Evolutionary conservation across 2,888 invertebrate genomes (phyloP), one percentile per base, ranked within the genome.

Genomic region (Thecocarcelia acutangulata): DNA sequence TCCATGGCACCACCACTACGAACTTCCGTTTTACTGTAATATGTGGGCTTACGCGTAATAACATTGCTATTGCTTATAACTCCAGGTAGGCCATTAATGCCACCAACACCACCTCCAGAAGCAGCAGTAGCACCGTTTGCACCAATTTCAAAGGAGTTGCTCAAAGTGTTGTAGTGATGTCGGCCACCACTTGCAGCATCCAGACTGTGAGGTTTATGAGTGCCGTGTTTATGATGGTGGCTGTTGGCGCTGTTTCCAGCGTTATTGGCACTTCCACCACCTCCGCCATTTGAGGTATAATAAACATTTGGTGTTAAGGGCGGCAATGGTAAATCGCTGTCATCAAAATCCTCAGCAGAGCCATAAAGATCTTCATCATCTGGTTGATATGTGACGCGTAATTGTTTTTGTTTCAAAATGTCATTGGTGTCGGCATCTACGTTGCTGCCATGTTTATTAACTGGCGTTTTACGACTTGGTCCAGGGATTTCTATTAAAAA

Each of bases 401-500:
- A 87, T 86, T 88, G 88, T 86, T 90, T 90, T 87, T 87, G 87
- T 87, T 90, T 91, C 79, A 91, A 87, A 85, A 91, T 87, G 85
- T 91, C 91, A 87, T 91, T 91, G 86, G 90, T 88, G 87, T 91
- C 90, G 84, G 88, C 87, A 85, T 89, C 88, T 83, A 83, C 81
- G 75, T 83, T 85, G 74, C 75, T 72, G 82, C 90, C 91, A 72
- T 89, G 89, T 61, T 91, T 90, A 44, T 93, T 92, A 84, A 92
- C 91, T 59, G 92, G 92, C 86, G 92, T 93, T 86, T 91, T 92
- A 79, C 92, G 90, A 48, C 94, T 93, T 9, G 94, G 94, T 40
- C 95, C 95, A n/a, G 95, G 94, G 85, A 96, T 96, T 91, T 95
- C 96, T 96, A 92, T 66, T 87, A 85, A 61, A 61, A 64, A 58